These are phyloP conservation scores for Rhopilema esculentum DNA, from an alignment of 30 jellyfish, hydroid and myxozoan species.

Conservation along the genomic window DNA sequence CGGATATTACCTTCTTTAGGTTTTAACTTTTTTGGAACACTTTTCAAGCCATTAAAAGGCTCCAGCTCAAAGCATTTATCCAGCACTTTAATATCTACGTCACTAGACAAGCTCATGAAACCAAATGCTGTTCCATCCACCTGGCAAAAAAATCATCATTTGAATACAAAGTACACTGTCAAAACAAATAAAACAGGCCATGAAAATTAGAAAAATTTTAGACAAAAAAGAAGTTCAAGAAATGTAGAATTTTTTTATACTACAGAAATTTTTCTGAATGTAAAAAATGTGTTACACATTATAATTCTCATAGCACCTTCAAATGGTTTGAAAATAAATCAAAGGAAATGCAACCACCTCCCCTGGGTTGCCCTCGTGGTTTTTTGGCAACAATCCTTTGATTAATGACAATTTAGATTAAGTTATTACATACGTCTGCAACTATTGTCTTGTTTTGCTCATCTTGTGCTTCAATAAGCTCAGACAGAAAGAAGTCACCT, in stretches of 20 bases:
- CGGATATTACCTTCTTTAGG: not conserved
- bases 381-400: too few species aligned
- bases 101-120: constrained; percentile 83
- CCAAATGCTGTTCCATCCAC: constrained; percentile 96
- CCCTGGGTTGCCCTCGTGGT: too few species aligned
- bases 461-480: constrained; percentile 96
- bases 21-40: constrained; percentile 11
- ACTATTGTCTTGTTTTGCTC: constrained; percentile 87
- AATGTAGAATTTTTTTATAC: too few species aligned
- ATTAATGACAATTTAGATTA: not conserved
- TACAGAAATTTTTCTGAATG: too few species aligned
- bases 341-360: too few species aligned
- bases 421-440: constrained; percentile 88
- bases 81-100: constrained; percentile 68
- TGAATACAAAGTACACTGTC: too few species aligned
- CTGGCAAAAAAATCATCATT: constrained; percentile 61
- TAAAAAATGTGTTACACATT: too few species aligned
- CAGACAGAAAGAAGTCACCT: constrained; percentile 96
- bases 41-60: constrained; percentile 68
- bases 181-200: too few species aligned
- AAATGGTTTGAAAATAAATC: too few species aligned
- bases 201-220: too few species aligned
- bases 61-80: constrained; percentile 84
- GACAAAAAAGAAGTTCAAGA: too few species aligned
- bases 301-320: too few species aligned